phyloP scores from a whole-genome alignment of 1,140 invertebrate genomes.

The Cotesia vestalis region DNA sequence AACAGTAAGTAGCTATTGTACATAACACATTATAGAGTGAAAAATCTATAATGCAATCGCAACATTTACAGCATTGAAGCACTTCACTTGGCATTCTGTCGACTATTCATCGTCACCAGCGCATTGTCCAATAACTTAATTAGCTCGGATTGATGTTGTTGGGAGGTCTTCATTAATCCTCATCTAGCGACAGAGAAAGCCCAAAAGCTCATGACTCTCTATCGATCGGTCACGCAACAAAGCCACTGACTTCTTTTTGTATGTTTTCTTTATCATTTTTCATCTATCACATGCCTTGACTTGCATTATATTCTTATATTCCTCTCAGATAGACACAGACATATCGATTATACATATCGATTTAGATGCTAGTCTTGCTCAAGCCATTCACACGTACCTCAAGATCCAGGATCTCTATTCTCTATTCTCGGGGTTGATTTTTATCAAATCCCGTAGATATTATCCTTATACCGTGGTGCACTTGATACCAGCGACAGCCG shows the following conservation, averaged over 20 bases:
- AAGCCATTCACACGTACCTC: too few relatives aligned
- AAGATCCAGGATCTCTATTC: too few relatives aligned
- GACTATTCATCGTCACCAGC: slow-evolving; percentile 11
- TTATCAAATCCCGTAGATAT: too few relatives aligned
- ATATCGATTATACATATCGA: too few relatives aligned
- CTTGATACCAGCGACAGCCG: too few relatives aligned
- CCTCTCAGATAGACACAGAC: too few relatives aligned
- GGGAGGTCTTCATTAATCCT: slow-evolving; percentile 42
- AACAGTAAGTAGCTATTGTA: too few relatives aligned
- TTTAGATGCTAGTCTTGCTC: too few relatives aligned
- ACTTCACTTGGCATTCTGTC: not conserved
- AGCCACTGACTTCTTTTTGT: slow-evolving; percentile 16
- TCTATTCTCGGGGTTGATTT: too few relatives aligned
- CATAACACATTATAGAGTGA: not conserved
- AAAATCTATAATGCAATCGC: not conserved
- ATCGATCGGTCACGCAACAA: slow-evolving; percentile 22
- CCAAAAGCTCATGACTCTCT: slow-evolving; percentile 36
- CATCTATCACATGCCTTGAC: not conserved
- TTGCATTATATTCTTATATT: too few relatives aligned
- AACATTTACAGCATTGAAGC: slow-evolving; percentile 17
- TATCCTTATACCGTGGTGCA: too few relatives aligned
- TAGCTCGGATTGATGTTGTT: slow-evolving; percentile 43
- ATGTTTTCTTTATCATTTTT: slow-evolving; percentile 8
- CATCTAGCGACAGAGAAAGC: slow-evolving; percentile 35
- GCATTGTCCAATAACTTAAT: slow-evolving; percentile 38